Percentiles rank a stretch among this genome's conserved stretches.
Conservation (phyloP, 92 coral and sea anemone species). For the Palythoa grandiflora region DNA sequence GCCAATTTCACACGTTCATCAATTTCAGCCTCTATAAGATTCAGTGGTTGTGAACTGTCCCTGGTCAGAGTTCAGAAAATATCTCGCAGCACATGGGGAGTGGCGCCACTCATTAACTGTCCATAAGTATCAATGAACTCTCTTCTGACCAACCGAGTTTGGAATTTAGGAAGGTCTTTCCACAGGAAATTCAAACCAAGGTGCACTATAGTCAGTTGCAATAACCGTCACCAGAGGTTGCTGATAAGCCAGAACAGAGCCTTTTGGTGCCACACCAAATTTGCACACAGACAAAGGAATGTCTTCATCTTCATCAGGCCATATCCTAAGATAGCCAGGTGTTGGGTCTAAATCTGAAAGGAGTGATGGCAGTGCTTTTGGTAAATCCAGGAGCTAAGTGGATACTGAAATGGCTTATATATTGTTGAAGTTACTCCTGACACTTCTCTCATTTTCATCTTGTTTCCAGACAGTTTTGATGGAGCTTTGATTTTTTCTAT, state of each 20-base stretch:
- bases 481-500: not conserved
- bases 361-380: constrained; percentile 42
- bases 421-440: constrained; percentile 34
- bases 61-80: constrained; percentile 29
- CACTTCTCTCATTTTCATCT: constrained; percentile 2
- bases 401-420: constrained; percentile 54
- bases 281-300: constrained; percentile 28
- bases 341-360: constrained; percentile 43
- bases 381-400: constrained; percentile 27
- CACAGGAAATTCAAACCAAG: constrained; percentile 17
- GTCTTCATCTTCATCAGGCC: constrained; percentile 65
- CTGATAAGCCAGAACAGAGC: constrained; percentile 57
- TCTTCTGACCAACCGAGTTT: not conserved
- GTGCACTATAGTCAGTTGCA: not conserved
- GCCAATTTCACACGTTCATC: constrained; percentile 47
- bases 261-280: constrained; percentile 66
- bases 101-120: not conserved
- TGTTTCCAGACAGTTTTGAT: not conserved
- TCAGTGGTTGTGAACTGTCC: constrained; percentile 23
- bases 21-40: constrained; percentile 18
- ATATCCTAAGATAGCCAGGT: constrained; percentile 62
- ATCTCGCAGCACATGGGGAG: not conserved
- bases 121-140: not conserved
- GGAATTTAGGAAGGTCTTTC: not conserved
- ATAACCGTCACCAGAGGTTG: constrained; percentile 36